These are phyloP conservation scores for Epinotia bilunana DNA, from an alignment of 2,888 invertebrate genomes.

Conservation along the genomic window DNA sequence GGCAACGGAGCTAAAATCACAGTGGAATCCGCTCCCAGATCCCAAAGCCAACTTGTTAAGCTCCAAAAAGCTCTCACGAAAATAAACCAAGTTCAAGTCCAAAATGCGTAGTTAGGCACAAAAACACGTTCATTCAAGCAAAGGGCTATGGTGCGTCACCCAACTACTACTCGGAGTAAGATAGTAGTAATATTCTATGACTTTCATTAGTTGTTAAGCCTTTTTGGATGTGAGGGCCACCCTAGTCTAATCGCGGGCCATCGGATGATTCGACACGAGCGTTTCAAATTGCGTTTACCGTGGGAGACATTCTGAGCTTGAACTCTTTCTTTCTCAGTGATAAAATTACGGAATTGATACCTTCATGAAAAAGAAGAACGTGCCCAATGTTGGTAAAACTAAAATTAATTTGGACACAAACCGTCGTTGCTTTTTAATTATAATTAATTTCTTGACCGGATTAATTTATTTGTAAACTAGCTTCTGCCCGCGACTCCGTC, in stretches of 20 bases:
- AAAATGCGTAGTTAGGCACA: slow-evolving; percentile 69
- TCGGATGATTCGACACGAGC: slow-evolving; percentile 82
- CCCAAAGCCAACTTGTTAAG: slow-evolving; percentile 25
- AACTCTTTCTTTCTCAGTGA: slow-evolving; percentile 54
- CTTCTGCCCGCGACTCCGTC: too few species aligned
- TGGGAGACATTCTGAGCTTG: slow-evolving; percentile 71
- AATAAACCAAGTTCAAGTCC: slow-evolving; percentile 46
- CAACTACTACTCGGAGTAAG: slow-evolving; percentile 44
- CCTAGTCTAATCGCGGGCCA: slow-evolving; percentile 65
- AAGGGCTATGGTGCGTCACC: slow-evolving; percentile 69
- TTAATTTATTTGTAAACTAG: too few species aligned
- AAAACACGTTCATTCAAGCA: slow-evolving; percentile 78
- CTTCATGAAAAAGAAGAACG: background rate
- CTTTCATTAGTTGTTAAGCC: background rate
- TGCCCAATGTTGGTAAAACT: background rate
- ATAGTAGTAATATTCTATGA: background rate
- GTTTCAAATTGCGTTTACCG: slow-evolving; percentile 80
- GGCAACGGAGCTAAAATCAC: slow-evolving; percentile 4
- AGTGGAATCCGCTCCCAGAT: slow-evolving; percentile 17
- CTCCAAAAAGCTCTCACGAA: slow-evolving; percentile 29
- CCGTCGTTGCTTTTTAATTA: too few species aligned
- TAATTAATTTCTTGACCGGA: too few species aligned
- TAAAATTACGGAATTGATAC: slow-evolving; percentile 30
- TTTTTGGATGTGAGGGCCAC: slow-evolving; percentile 54
- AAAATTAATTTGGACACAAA: too few species aligned